phyloP scores from a whole-genome alignment of 37 sponge, comb jelly and placozoan species.

The Halisarca cf. caerulea region DNA sequence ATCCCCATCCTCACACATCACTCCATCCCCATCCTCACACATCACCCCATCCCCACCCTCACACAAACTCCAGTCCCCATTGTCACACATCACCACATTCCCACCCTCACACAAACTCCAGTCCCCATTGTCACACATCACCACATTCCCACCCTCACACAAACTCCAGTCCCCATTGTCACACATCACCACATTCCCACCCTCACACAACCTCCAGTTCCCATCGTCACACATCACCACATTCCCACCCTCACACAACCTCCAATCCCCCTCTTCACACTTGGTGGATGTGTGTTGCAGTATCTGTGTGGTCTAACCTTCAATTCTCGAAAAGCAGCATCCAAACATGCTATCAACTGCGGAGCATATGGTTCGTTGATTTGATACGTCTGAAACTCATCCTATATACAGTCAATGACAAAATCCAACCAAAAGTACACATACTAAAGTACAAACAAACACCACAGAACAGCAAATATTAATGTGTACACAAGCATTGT shows the following conservation, averaged over 20 bases:
- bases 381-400: slow-evolving; percentile 61
- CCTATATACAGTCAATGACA: too few species aligned
- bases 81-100: too few species aligned
- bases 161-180: too few species aligned
- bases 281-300: neutral
- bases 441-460: neutral
- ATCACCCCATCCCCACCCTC: too few species aligned
- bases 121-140: too few species aligned
- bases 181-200: neutral
- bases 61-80: too few species aligned
- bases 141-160: too few species aligned
- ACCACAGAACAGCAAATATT: neutral
- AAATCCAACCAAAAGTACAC: neutral
- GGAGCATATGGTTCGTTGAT: slow-evolving; percentile 85
- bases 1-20: neutral
- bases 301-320: slow-evolving; percentile 37
- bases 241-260: neutral
- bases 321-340: slow-evolving; percentile 40
- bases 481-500: too few species aligned
- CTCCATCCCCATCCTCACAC: neutral
- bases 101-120: too few species aligned
- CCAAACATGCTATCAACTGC: slow-evolving; percentile 51
- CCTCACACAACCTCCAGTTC: neutral
- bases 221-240: neutral
- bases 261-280: too few species aligned